A percentile compares a stretch with the other conserved stretches of the same genome.
phyloP scores from a whole-genome alignment of 2,113 vertebrate genomes.

The Perca schrenkii region DNA sequence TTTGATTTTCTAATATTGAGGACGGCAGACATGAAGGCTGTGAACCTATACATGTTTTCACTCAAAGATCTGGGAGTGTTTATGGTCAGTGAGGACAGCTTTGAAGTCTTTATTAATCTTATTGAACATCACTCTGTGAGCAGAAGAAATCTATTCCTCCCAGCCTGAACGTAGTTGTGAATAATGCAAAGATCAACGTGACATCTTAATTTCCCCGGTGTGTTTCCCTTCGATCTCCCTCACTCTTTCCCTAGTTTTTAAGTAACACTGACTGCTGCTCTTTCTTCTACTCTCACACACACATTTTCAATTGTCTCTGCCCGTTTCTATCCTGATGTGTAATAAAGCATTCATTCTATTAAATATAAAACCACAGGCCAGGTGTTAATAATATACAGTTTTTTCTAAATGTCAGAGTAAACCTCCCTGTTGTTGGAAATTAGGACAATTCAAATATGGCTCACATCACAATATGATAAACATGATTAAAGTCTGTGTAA shows the following conservation, averaged over 20 bases:
- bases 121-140: background rate
- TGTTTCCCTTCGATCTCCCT: slow-evolving; percentile 22
- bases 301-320: background rate
- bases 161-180: slow-evolving; percentile 6
- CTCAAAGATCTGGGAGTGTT: background rate
- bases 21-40: background rate
- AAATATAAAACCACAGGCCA: background rate
- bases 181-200: slow-evolving; percentile 33
- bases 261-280: background rate
- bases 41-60: background rate
- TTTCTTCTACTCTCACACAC: background rate
- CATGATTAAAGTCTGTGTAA: too few relatives aligned
- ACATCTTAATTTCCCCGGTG: slow-evolving; percentile 53
- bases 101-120: slow-evolving; percentile 16
- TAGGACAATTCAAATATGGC: too few relatives aligned
- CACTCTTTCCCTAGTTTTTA: background rate
- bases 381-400: too few relatives aligned
- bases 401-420: too few relatives aligned
- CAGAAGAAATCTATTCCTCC: slow-evolving; percentile 7
- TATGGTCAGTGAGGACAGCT: background rate
- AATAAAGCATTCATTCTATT: background rate
- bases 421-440: too few relatives aligned
- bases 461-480: too few relatives aligned
- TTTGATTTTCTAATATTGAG: slow-evolving; percentile 18
- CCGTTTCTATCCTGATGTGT: background rate